These are phyloP conservation scores for Homarus americanus DNA, from an alignment of 1,140 invertebrate species.

Conservation along the genomic window DNA sequence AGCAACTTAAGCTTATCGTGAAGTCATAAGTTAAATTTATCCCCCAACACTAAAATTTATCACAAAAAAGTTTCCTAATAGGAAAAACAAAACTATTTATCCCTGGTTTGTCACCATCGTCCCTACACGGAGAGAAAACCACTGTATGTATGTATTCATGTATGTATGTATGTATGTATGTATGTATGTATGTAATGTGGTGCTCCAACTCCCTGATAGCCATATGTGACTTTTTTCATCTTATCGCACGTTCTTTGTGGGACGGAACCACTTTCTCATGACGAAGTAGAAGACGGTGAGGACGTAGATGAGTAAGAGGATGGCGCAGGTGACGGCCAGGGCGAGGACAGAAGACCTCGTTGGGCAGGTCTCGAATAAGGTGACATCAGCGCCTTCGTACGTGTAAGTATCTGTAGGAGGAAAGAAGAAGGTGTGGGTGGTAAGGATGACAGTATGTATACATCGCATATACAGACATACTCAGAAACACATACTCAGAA, in stretches of 20 bases:
- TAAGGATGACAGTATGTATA: background rate
- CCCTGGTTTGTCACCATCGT: background rate
- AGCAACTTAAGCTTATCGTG: background rate
- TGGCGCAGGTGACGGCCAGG: constrained; percentile 91
- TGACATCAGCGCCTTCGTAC: constrained; percentile 68
- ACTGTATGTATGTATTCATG: no score
- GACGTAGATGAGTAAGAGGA: constrained; percentile 93
- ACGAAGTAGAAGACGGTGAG: constrained; percentile 93
- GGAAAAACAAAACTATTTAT: no score
- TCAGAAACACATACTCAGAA: background rate
- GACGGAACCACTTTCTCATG: constrained; percentile 93
- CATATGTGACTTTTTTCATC: no score
- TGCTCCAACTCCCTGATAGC: no score
- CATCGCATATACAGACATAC: background rate
- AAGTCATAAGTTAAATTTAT: background rate
- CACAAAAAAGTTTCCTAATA: background rate
- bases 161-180: no score
- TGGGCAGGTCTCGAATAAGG: constrained; percentile 82
- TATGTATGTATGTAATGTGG: no score
- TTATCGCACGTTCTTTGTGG: constrained; percentile 81
- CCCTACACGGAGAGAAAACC: no score
- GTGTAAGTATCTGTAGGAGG: constrained; percentile 47
- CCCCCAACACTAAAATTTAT: constrained; percentile 16
- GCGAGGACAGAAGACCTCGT: constrained; percentile 93
- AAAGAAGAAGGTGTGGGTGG: background rate